These are phyloP conservation scores for Drosophila pullipes DNA, from an alignment of 2,888 invertebrate genomes.

Conservation along the genomic window DNA sequence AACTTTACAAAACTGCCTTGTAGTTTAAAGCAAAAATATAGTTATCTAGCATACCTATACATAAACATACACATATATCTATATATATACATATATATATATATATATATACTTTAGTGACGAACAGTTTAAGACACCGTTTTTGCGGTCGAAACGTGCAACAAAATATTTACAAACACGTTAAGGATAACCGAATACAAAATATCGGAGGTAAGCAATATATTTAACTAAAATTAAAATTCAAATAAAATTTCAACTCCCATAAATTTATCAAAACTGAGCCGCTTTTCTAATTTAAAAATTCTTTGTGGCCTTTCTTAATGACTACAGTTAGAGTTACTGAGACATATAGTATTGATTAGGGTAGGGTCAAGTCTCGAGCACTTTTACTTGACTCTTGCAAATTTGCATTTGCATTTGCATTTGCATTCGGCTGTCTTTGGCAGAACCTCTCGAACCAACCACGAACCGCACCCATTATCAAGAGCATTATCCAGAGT, in stretches of 20 bases:
- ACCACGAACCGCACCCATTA: constrained; percentile 45
- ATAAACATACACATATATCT: constrained; percentile 2
- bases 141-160: constrained; percentile 28
- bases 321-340: background rate
- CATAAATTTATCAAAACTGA: background rate
- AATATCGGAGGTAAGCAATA: constrained; percentile 41
- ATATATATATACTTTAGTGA: constrained; percentile 16
- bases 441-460: background rate
- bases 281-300: background rate
- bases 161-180: constrained; percentile 53
- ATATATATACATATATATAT: constrained; percentile 7
- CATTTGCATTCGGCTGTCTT: constrained; percentile 4
- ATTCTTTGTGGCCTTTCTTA: background rate
- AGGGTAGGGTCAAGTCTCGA: background rate
- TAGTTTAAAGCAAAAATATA: constrained; percentile 25
- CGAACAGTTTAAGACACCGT: constrained; percentile 20
- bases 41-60: constrained; percentile 31
- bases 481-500: constrained; percentile 37
- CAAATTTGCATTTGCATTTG: constrained; percentile 1
- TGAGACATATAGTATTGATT: background rate
- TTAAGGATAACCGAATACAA: constrained; percentile 26
- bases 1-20: constrained; percentile 80
- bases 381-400: constrained; percentile 11
- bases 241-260: rapidly evolving
- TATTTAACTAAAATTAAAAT: background rate